These are phyloP conservation scores for Heloderma charlesbogerti DNA, from an alignment of 2,113 vertebrate genomes.

Conservation along the genomic window DNA sequence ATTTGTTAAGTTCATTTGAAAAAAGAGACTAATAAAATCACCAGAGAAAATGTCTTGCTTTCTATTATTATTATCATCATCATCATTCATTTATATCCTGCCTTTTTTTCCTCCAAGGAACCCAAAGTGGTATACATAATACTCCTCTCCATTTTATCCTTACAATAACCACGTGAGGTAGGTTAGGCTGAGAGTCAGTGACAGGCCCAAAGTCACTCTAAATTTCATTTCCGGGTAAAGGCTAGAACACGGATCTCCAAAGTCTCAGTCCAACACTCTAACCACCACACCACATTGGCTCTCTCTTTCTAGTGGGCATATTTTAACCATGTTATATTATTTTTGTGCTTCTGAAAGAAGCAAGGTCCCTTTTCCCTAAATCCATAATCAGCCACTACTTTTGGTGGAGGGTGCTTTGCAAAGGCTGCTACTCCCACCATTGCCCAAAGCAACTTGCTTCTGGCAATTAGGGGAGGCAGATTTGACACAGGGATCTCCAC, in stretches of 20 bases:
- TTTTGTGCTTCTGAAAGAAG: background rate
- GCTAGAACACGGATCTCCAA: no score
- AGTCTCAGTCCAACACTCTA: no score
- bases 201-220: no score
- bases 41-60: background rate
- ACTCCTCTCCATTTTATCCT: no score
- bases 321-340: constrained; percentile 24
- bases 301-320: background rate
- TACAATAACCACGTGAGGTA: no score
- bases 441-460: background rate
- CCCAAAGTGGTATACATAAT: no score
- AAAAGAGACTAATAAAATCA: background rate
- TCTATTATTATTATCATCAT: background rate
- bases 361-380: background rate
- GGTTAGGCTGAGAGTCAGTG: no score
- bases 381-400: background rate
- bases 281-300: no score
- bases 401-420: background rate
- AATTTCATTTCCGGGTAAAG: no score
- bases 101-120: no score
- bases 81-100: no score
- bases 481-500: background rate
- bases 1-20: fast-evolving
- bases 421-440: background rate
- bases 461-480: background rate